Conservation (phyloP, 2,888 invertebrate species). For the Halocaridina rubra region DNA sequence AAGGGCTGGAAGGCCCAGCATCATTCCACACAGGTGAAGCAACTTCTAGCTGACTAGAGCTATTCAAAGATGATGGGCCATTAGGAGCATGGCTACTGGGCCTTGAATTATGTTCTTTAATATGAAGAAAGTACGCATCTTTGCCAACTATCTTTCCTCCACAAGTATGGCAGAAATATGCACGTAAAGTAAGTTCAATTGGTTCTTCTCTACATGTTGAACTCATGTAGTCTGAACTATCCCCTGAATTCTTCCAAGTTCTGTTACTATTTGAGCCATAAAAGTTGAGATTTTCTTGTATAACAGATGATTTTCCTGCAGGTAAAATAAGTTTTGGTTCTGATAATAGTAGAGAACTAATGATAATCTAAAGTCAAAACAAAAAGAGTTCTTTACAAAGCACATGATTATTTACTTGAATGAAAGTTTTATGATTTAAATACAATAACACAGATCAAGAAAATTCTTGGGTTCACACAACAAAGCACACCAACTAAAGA, state of each 20-base stretch:
- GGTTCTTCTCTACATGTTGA: not conserved
- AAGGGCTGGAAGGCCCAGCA: not conserved
- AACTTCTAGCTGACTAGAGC: not conserved
- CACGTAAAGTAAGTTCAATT: conserved; percentile 1
- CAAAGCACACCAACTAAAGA: not conserved
- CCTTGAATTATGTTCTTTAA: conserved; percentile 17
- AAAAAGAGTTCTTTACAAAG: no score
- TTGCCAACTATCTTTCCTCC: conserved; percentile 50
- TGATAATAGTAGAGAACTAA: no score
- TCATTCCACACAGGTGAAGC: no score
- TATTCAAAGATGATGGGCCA: not conserved
- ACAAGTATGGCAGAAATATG: conserved; percentile 46
- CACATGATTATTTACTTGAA: no score
- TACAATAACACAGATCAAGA: no score
- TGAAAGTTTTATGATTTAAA: no score
- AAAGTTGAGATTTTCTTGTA: no score
- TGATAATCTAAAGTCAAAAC: no score
- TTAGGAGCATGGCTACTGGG: not conserved
- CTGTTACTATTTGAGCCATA: no score
- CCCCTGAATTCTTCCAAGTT: not conserved
- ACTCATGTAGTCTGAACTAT: not conserved
- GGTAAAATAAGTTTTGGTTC: no score
- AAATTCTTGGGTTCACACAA: no score
- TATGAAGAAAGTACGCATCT: conserved; percentile 39
- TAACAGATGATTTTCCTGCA: no score